Evolutionary conservation across 2,113 vertebrate species (phyloP), one percentile per base, ranked within the genome.

Genomic region (Salminus brasiliensis): DNA sequence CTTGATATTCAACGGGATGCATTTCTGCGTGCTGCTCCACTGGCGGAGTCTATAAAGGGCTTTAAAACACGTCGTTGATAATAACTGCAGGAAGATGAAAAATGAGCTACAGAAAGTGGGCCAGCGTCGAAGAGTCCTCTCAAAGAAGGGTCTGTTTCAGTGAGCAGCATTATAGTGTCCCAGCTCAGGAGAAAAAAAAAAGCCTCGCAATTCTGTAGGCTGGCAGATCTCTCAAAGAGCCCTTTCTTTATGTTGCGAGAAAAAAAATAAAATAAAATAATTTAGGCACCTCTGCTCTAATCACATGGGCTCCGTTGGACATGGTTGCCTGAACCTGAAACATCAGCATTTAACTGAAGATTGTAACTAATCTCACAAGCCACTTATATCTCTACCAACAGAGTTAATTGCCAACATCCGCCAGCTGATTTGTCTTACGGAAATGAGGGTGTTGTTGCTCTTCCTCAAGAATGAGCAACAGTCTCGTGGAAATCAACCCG

Each of bases 341-440:
- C 57, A 74, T 67, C 75, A 81, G 75, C 75, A 71, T 79, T 81
- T 81, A 60, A 68, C 60, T 39, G 67, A 57, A 41, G 29, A 71
- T 66, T 47, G 43, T 52, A 67, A 41, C 45, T 53, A n/a, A 63
- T 52, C 43, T 41, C 53, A 74, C 30, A 23, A 65, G 45, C 55
- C 76, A 57, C 53, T 78, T 63, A 65, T 81, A 84, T 84, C 69
- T 53, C 47, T 43, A 53, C 32, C 75, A 78, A 63, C 59, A 52
- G 43, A 74, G 83, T 77, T 81, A 78, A 81, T 27, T 45, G 65
- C 32, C 36, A 21, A 53, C 59, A 79, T 32, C 70, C 30, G 55
- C 41, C 16, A 55, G 25, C 69, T 3, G 18, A 43, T 23, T 73
- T 23, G 70, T 72, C 70, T 73, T 47, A 39, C 18, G 32, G 43